Evolutionary conservation across 23 tunicate genomes (phyloP).

Genomic region (Trididemnum miniatum): DNA sequence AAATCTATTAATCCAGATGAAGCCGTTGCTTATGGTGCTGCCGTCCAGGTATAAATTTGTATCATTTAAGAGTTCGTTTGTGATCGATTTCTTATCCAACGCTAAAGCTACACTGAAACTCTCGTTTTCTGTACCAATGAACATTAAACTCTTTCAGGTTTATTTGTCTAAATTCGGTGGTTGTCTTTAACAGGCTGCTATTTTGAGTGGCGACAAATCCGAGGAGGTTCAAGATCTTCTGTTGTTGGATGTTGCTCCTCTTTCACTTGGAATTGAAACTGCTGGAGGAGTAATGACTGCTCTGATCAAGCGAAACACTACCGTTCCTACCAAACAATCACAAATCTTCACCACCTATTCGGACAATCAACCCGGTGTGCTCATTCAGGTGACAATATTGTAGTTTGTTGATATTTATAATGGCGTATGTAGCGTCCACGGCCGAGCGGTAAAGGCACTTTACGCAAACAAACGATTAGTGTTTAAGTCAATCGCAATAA

Average conservation of each 20-base stretch:
- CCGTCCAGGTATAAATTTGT: conserved; percentile 90
- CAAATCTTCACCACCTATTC: conserved; percentile 96
- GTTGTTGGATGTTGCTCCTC: conserved; percentile 96
- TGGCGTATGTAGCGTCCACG: too few species aligned
- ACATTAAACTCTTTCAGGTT: too few species aligned
- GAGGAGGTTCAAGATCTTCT: conserved; percentile 99
- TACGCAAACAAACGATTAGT: too few species aligned
- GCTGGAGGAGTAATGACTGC: conserved; percentile 99
- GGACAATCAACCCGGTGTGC: conserved; percentile 98
- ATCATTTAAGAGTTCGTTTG: too few species aligned
- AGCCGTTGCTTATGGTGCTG: conserved; percentile 98
- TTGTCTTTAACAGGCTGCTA: conserved; percentile 73
- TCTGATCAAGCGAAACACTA: conserved; percentile 96
- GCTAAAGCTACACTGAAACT: too few species aligned
- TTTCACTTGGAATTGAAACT: conserved; percentile 98
- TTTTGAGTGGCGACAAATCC: conserved; percentile 92
- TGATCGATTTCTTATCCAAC: too few species aligned
- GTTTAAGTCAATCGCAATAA: too few species aligned
- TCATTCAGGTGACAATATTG: conserved; percentile 88
- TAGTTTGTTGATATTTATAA: too few species aligned
- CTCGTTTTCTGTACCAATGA: too few species aligned
- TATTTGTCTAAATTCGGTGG: too few species aligned
- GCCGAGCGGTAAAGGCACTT: too few species aligned
- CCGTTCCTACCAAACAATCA: conserved; percentile 98
- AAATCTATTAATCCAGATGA: conserved; percentile 99